Base-by-base conservation (phyloP, 2,797 vertebrate genomes). In the Sebastes vulpes region DNA sequence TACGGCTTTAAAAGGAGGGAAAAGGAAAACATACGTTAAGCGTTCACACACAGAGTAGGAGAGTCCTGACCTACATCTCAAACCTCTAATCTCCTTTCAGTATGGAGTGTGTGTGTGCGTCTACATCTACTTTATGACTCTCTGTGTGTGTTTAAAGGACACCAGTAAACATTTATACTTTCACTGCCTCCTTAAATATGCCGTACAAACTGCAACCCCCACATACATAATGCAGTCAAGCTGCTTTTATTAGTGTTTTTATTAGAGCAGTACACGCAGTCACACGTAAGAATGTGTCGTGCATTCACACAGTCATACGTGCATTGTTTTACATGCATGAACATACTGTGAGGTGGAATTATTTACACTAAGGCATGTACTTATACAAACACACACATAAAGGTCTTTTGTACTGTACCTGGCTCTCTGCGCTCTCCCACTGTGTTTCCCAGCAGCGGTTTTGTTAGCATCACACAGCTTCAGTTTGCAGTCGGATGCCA, bases 171-270 rank as follows among this genome's bases (percentile, higher is more conserved):
- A 46, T 70, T 72, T 67, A 53, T 52, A 29, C 14, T 16, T 29
- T 54, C 26, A 3, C 35, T 16, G 20, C 29, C 18, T 60, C 26
- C 23, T 20, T n/a, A 6, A 29, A 42, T 21, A 32, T 14, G 26
- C n/a, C 7, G 1, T 6, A 11, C 38, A 16, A 42, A 42, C 38
- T 42, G 38, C 14, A 42, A 42, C 14, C 35, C 35, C 18, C 46
- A 25, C 11, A 32, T 69, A 10, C 53, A 80, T 54, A 53, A 53
- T 77, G 52, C 57, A 71, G 57, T 54, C 12, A 16, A 25, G 73
- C 65, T 46, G 58, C 56, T 80, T 67, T 76, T 35, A 66, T 64
- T 31, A 11, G 28, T 57, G 18, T 38, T 66, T 28, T 58, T 74
- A 67, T 70, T 59, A 56, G 35, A 23, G 58, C 31, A 29, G 28